A percentile compares a stretch with the other conserved stretches of the same genome.
phyloP scores from a whole-genome alignment of 2,113 vertebrate species.

The Calyptommatus sinebrachiatus region DNA sequence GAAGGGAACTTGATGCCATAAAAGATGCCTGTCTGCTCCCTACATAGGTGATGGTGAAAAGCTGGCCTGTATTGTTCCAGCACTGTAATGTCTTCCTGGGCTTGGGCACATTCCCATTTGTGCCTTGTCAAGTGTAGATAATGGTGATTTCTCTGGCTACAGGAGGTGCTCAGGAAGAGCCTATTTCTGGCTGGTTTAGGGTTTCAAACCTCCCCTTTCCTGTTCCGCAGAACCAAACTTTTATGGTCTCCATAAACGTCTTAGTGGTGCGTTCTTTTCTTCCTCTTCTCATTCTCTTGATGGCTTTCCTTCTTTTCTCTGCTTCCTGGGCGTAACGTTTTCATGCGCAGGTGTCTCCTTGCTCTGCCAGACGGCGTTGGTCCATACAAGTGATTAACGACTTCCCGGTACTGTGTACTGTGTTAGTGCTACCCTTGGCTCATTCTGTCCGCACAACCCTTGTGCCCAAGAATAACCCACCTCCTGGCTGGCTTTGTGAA shows the following conservation, averaged over 20 bases:
- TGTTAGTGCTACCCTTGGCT: slow-evolving; percentile 74
- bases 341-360: slow-evolving; percentile 89
- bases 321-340: slow-evolving; percentile 75
- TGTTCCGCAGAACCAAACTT: neutral
- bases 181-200: neutral
- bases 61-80: no score
- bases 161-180: neutral
- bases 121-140: neutral
- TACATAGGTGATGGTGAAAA: no score
- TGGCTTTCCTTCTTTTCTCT: slow-evolving; percentile 71
- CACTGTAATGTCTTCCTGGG: neutral
- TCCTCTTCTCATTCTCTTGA: slow-evolving; percentile 73
- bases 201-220: neutral
- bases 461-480: slow-evolving; percentile 87
- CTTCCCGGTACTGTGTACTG: slow-evolving; percentile 92
- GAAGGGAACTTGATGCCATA: no score
- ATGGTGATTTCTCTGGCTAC: neutral
- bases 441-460: slow-evolving; percentile 69
- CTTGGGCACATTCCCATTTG: neutral
- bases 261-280: slow-evolving; percentile 69
- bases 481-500: slow-evolving; percentile 77
- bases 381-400: slow-evolving; percentile 97
- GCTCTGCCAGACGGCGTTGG: slow-evolving; percentile 93
- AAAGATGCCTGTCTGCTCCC: no score
- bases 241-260: slow-evolving; percentile 60